Conservation (phyloP, 2,797 vertebrate genomes). For the Distichodus sexfasciatus region DNA sequence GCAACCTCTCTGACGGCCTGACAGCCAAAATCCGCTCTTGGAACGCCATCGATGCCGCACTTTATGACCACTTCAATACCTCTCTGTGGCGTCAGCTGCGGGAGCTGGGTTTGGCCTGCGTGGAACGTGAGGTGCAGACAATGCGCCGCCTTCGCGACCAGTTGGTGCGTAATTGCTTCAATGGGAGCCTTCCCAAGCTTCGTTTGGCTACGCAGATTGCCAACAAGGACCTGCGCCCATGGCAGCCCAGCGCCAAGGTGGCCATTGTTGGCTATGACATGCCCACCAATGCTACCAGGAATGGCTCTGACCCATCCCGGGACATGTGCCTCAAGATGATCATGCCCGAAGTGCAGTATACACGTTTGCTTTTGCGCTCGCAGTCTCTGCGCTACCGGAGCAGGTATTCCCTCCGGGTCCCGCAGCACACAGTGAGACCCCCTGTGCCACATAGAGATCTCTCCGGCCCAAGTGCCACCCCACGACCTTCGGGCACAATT, state of each 20-base stretch:
- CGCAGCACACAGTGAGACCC: conserved; percentile 17
- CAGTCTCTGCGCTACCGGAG: conserved; percentile 70
- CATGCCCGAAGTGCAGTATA: conserved; percentile 83
- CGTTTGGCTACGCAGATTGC: conserved; percentile 76
- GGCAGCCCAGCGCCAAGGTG: conserved; percentile 82
- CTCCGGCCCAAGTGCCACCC: conserved; percentile 18
- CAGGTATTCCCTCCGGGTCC: conserved; percentile 38
- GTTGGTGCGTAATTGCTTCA: conserved; percentile 76
- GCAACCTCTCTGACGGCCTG: conserved; percentile 66
- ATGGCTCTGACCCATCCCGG: conserved; percentile 44
- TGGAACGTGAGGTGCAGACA: conserved; percentile 75
- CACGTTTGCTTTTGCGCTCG: conserved; percentile 72
- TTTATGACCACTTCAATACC: conserved; percentile 84
- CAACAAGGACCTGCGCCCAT: conserved; percentile 84
- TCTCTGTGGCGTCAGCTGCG: conserved; percentile 79
- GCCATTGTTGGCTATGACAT: conserved; percentile 85
- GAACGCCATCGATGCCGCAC: conserved; percentile 78
- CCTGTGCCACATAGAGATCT: conserved; percentile 26
- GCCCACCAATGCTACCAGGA: conserved; percentile 64
- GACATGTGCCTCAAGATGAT: conserved; percentile 83
- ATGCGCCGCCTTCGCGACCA: conserved; percentile 74
- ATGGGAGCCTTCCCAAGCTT: conserved; percentile 63
- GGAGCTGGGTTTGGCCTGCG: conserved; percentile 68
- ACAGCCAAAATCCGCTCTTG: conserved; percentile 72
- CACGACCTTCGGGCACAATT: conserved; percentile 30